These are phyloP conservation scores for Drosophila rhopaloa DNA, from an alignment of 1,140 invertebrate genomes.

Conservation along the genomic window DNA sequence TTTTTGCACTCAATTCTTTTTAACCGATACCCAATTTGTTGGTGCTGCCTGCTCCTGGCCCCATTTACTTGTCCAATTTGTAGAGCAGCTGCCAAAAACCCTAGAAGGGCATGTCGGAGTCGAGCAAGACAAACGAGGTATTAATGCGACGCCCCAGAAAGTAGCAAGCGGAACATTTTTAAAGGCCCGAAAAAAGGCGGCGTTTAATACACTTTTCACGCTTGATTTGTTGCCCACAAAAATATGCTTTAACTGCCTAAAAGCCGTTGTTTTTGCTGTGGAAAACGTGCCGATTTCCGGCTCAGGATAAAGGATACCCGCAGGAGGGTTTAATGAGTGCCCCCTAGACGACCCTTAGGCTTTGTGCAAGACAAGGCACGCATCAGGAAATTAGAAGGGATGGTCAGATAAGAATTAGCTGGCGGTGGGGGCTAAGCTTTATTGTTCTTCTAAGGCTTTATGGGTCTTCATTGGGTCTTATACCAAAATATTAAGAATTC, in stretches of 20 bases:
- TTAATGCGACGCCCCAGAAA: constrained; percentile 36
- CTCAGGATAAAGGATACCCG: constrained; percentile 36
- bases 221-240: constrained; percentile 50
- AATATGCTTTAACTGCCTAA: constrained; percentile 43
- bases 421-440: constrained; percentile 1
- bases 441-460: constrained; percentile 13
- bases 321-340: constrained; percentile 43
- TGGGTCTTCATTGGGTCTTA: not conserved
- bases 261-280: constrained; percentile 9
- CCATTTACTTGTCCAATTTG: constrained; percentile 62
- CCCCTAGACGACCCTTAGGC: constrained; percentile 14
- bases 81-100: constrained; percentile 68
- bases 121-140: constrained; percentile 36
- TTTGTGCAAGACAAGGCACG: constrained; percentile 24
- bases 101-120: constrained; percentile 20
- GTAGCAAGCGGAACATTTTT: constrained; percentile 53
- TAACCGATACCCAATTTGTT: constrained; percentile 47
- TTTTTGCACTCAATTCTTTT: constrained; percentile 57
- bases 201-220: constrained; percentile 40
- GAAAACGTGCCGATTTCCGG: constrained; percentile 48
- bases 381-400: constrained; percentile 25
- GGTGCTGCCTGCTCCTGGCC: constrained; percentile 7
- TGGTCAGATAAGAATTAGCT: constrained; percentile 29
- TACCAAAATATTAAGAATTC: not conserved
- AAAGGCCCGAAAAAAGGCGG: constrained; percentile 29